Conservation (phyloP, 1,140 invertebrate species). For the Aethina tumida region DNA sequence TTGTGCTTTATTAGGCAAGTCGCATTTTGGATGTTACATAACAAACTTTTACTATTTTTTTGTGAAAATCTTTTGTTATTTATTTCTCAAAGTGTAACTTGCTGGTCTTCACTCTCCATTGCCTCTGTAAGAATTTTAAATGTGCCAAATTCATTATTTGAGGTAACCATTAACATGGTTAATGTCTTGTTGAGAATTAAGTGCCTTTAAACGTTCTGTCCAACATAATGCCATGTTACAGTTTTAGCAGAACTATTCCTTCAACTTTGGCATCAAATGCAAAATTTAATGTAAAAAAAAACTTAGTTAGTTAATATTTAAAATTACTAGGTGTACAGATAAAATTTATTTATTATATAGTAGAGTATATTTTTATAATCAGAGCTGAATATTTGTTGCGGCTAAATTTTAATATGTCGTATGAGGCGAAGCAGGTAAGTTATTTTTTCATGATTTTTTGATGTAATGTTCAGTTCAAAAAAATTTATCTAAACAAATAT, state of each 20-base stretch:
- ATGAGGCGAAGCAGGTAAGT: no score
- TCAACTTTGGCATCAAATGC: not conserved
- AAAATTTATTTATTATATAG: slow-evolving; percentile 19
- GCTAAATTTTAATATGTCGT: no score
- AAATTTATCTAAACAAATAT: not conserved
- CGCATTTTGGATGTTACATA: not conserved
- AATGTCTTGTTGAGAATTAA: not conserved
- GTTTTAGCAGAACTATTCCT: not conserved
- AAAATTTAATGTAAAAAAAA: not conserved
- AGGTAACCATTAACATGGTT: not conserved
- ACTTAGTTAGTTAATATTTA: slow-evolving; percentile 4
- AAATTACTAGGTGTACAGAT: slow-evolving; percentile 21
- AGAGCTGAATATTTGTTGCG: no score
- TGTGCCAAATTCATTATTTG: not conserved
- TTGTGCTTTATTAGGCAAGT: not conserved
- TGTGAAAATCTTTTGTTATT: no score
- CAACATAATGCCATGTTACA: not conserved
- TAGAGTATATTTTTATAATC: no score
- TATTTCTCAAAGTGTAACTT: no score
- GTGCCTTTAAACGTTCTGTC: not conserved
- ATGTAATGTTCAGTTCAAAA: slow-evolving; percentile 1
- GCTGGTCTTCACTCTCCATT: no score
- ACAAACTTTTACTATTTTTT: no score
- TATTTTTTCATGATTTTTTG: no score
- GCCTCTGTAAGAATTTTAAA: no score